Evolutionary conservation across 2,888 invertebrate species (phyloP), one percentile per base, ranked within the genome.

Genomic region (Ptychoptera contaminata): DNA sequence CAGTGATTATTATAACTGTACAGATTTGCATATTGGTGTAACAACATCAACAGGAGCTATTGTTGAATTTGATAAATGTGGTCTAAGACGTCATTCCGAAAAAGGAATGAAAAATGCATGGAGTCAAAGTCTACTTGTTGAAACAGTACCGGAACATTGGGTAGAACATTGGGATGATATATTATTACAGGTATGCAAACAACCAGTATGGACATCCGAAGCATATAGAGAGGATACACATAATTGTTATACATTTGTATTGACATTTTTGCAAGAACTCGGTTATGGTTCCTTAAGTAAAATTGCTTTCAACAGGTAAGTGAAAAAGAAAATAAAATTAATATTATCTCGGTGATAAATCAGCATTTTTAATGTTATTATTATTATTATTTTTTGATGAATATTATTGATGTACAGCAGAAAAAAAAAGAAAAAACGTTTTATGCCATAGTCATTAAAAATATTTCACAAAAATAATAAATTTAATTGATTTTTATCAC

Each of bases 1-100:
- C 68, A 87, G 86, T 63, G 79, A 86, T 65, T 90, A 87, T 63
- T 76, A 76, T 60, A 80, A 83, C 61, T 76, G 79, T 40, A 80
- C 81, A 61, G 85, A 91, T 68, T 74, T 93, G 50, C 92, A 93
- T 65, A 88, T 92, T 62, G 92, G 88, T 46, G 76, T 92, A 50
- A 90, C 90, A 44, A 81, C 85, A 57, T 87, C 88, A 8, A 69
- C 69, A 48, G 83, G 87, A 34, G 71, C 71, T 55, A 81, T 91
- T 42, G 79, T 83, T 48, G 91, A 92, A 67, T 92, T 82, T 61
- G 88, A 90, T 68, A 76, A 74, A 54, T 71, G 77, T 55, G 92
- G 92, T 32, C 69, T 91, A 44, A 64, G 70, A 55, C 57, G 72
- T 63, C 76, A 66, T 50, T 65, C 68, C 47, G 61, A 66, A 63